phyloP scores from a whole-genome alignment of 2,113 vertebrate species.

The Neomonachus schauinslandi region DNA sequence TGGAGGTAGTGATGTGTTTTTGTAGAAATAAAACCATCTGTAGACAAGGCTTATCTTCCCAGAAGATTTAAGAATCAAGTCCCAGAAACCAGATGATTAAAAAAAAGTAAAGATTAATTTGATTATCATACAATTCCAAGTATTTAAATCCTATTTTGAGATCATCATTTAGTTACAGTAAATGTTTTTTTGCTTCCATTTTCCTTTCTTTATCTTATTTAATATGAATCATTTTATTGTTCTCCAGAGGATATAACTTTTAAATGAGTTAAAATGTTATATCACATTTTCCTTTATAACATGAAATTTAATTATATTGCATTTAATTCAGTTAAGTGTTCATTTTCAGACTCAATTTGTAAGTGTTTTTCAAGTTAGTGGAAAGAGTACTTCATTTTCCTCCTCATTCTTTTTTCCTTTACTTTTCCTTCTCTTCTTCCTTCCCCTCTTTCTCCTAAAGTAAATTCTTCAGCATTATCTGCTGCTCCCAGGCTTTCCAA shows the following conservation, averaged over 20 bases:
- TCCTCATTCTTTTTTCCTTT: not conserved
- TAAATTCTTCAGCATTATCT: not conserved
- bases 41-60: constrained; percentile 21
- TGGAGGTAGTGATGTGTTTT: not conserved
- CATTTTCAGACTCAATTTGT: not conserved
- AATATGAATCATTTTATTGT: constrained; percentile 55
- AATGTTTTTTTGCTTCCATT: constrained; percentile 53
- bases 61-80: constrained; percentile 31
- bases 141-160: constrained; percentile 62
- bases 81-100: constrained; percentile 52
- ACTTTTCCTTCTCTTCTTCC: not conserved
- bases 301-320: constrained; percentile 44
- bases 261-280: constrained; percentile 56
- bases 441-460: not conserved
- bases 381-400: not conserved
- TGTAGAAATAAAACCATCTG: constrained; percentile 8
- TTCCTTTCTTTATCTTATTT: constrained; percentile 49
- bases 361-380: constrained; percentile 16
- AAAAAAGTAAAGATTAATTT: constrained; percentile 46
- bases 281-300: constrained; percentile 47
- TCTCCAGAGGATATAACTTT: constrained; percentile 41
- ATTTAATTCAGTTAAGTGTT: constrained; percentile 42
- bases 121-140: constrained; percentile 48
- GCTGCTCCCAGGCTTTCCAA: not conserved
- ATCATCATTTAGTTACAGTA: constrained; percentile 50